Percentiles rank a stretch among this genome's conserved stretches.
phyloP scores from a whole-genome alignment of 2,113 vertebrate species.

The Plestiodon gilberti region DNA sequence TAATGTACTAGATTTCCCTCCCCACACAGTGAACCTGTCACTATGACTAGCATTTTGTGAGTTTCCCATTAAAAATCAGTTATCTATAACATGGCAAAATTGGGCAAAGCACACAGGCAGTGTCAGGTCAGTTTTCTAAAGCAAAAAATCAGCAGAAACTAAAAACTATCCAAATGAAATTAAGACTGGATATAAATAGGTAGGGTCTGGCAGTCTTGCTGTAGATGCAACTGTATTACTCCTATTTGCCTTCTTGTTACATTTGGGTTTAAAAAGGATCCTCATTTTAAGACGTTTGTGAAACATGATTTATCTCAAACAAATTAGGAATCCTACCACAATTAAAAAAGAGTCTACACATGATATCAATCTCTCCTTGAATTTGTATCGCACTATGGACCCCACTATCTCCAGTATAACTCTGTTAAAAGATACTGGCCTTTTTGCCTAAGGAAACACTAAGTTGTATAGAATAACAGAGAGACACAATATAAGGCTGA shows the following conservation, averaged over 20 bases:
- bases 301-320: conserved; percentile 27
- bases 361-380: background rate
- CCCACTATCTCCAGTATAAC: background rate
- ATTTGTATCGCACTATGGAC: background rate
- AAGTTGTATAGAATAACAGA: conserved; percentile 38
- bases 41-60: background rate
- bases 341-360: background rate
- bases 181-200: conserved; percentile 28
- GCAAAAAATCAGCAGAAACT: background rate
- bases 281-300: conserved; percentile 26
- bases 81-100: conserved; percentile 26
- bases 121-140: conserved; percentile 38
- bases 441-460: conserved; percentile 17
- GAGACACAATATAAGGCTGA: conserved; percentile 55
- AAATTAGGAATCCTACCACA: conserved; percentile 8
- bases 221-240: conserved; percentile 37
- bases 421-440: conserved; percentile 11
- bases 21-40: background rate
- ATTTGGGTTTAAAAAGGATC: background rate
- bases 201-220: conserved; percentile 62
- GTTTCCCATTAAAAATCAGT: background rate
- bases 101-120: conserved; percentile 59
- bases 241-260: conserved; percentile 4
- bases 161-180: conserved; percentile 32
- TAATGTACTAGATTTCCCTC: background rate